A percentile compares a stretch with the other conserved stretches of the same genome.
phyloP scores from a whole-genome alignment of 2,888 invertebrate species.

The Clitarchus hookeri region DNA sequence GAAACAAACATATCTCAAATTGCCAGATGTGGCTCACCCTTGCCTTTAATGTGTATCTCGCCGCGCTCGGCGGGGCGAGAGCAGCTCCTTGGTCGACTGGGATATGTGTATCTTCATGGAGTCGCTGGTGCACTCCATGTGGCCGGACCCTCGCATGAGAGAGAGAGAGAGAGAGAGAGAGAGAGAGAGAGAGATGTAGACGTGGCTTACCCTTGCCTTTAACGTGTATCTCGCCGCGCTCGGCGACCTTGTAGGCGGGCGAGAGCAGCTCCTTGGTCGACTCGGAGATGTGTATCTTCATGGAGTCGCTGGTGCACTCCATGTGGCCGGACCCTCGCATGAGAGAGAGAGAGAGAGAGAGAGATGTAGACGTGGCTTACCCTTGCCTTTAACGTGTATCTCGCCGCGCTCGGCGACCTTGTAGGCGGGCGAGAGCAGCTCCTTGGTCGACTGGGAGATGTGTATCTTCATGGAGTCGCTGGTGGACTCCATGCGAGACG shows the following conservation, averaged over 20 bases:
- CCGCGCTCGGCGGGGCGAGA: slow-evolving; percentile 82
- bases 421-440: slow-evolving; percentile 65
- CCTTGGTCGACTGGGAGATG: slow-evolving; percentile 86
- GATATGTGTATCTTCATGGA: slow-evolving; percentile 96
- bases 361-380: slow-evolving; percentile 53
- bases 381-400: slow-evolving; percentile 90
- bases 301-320: too few relatives aligned
- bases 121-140: too few relatives aligned
- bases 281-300: slow-evolving; percentile 95
- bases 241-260: slow-evolving; percentile 61
- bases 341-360: too few relatives aligned
- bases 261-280: slow-evolving; percentile 80
- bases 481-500: slow-evolving; percentile 91
- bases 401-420: slow-evolving; percentile 77
- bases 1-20: too few relatives aligned
- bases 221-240: slow-evolving; percentile 83
- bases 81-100: slow-evolving; percentile 77
- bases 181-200: neutral
- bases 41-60: slow-evolving; percentile 88
- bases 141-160: too few relatives aligned
- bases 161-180: too few relatives aligned
- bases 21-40: slow-evolving; percentile 66
- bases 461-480: slow-evolving; percentile 94
- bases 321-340: too few relatives aligned
- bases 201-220: slow-evolving; percentile 81